phyloP scores from a whole-genome alignment of 2,113 vertebrate species.

The Dasyurus viverrinus region DNA sequence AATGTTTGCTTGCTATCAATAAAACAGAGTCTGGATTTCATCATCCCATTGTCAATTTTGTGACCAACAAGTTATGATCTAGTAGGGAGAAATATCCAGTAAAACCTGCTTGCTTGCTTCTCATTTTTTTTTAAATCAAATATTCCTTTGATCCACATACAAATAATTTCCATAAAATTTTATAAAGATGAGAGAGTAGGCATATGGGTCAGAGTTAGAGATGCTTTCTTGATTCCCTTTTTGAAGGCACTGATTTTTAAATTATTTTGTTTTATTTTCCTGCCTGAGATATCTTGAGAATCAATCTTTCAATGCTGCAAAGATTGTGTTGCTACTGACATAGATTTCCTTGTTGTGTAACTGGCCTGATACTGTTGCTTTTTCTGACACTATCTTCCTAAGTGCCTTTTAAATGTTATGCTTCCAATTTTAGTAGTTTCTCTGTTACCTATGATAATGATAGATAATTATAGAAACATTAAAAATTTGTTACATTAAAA shows the following conservation, averaged over 20 bases:
- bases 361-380: not conserved
- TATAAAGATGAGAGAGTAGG: not conserved
- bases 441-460: not conserved
- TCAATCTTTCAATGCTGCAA: not conserved
- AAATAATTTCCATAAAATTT: not conserved
- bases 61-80: not conserved
- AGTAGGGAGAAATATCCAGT: not conserved
- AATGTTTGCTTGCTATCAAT: not conserved
- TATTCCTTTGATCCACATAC: not conserved
- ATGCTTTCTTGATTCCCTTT: not conserved
- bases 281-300: not conserved
- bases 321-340: not conserved
- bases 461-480: not conserved
- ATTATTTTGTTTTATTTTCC: not conserved
- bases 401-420: not conserved
- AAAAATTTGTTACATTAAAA: not conserved
- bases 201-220: not conserved
- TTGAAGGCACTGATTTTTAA: not conserved
- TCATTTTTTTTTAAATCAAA: not conserved
- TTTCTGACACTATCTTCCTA: not conserved
- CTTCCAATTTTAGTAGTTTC: not conserved
- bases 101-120: not conserved
- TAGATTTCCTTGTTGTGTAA: not conserved
- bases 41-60: not conserved
- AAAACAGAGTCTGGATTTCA: not conserved